Evolutionary conservation across 2,888 invertebrate species (phyloP), one percentile per base, ranked within the genome.

Genomic region (Cheilosia vulpina): DNA sequence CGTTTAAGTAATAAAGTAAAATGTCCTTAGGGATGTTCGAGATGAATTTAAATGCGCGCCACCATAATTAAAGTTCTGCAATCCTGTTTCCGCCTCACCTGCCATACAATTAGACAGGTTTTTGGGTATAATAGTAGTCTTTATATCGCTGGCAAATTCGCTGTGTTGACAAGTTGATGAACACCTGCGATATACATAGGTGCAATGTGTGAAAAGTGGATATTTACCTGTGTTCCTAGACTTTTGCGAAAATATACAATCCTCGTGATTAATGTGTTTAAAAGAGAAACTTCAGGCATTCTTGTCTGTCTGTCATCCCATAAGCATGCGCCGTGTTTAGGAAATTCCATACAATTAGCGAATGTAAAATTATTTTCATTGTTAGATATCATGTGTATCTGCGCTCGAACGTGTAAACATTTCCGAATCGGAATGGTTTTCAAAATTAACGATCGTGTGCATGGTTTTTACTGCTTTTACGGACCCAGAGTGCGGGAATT

Each of bases 201-300:
- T 60, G n/a, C 47, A 17, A 47, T 9, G 47, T 47, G 47, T 60
- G n/a, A 21, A n/a, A 60, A 43, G 21, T 24, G n/a, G 21, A 21
- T 41, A 21, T 43, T 17, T n/a, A 60, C 66, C 55, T 45, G 66
- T 17, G 5, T 58, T 58, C 38, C 19, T 34, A 17, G 21, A 19
- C 43, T 13, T 41, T 31, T 31, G 66, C 45, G 47, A 65, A 75
- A 65, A 57, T 57, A 75, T 60, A 66, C 65, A 75, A 58, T 41
- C 15, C 13, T 15, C 15, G 19, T 41, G 65, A 41, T 47, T 31
- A 4, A 47, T 57, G 21, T 6, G 21, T 6, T 62, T 45, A 17
- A 7, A 34, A 45, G 47, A 63, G 47, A 63, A 63, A 63, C 34
- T 47, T 47, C 27, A 27, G 47, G 13, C 27, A 63, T 63, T 19